phyloP scores from a whole-genome alignment of 1,140 invertebrate species.

The Neodiprion virginianus region DNA sequence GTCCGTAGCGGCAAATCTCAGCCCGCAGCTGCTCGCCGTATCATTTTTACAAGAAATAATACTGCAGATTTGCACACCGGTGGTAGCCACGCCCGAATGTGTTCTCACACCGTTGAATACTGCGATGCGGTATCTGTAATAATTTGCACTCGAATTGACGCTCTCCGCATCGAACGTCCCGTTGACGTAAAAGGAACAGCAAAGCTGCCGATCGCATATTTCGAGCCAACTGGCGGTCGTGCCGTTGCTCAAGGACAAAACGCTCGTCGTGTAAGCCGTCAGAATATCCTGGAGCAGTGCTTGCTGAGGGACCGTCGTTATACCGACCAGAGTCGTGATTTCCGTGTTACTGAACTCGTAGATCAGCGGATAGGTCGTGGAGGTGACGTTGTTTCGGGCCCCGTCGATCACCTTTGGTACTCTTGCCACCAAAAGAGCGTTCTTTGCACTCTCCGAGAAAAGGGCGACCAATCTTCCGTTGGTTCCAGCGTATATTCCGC shows the following conservation, averaged over 20 bases:
- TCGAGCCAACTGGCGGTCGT: conserved; percentile 21
- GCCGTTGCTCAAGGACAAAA: conserved; percentile 20
- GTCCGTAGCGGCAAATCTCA: conserved; percentile 40
- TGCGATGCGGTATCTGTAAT: conserved; percentile 53
- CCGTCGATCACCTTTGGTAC: conserved; percentile 42
- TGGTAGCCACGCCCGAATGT: conserved; percentile 45
- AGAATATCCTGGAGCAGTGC: conserved; percentile 32
- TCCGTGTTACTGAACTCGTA: neutral
- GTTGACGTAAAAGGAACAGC: conserved; percentile 44
- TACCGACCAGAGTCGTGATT: conserved; percentile 23
- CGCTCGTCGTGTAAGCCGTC: conserved; percentile 33
- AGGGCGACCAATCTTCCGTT: conserved; percentile 31
- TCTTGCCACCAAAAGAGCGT: conserved; percentile 44
- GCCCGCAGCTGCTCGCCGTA: conserved; percentile 52
- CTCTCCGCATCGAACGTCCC: conserved; percentile 8
- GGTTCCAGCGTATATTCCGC: conserved; percentile 59
- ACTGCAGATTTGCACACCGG: conserved; percentile 60
- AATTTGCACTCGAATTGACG: conserved; percentile 24
- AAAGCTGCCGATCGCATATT: conserved; percentile 42
- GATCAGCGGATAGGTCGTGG: neutral
- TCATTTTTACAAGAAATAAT: conserved; percentile 59
- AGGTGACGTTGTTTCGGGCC: neutral
- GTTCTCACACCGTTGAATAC: conserved; percentile 60
- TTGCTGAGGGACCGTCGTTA: neutral
- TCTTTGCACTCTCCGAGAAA: conserved; percentile 28